These are phyloP conservation scores for Sitta carolinensis DNA, from an alignment of 2,797 vertebrate genomes.

Conservation along the genomic window DNA sequence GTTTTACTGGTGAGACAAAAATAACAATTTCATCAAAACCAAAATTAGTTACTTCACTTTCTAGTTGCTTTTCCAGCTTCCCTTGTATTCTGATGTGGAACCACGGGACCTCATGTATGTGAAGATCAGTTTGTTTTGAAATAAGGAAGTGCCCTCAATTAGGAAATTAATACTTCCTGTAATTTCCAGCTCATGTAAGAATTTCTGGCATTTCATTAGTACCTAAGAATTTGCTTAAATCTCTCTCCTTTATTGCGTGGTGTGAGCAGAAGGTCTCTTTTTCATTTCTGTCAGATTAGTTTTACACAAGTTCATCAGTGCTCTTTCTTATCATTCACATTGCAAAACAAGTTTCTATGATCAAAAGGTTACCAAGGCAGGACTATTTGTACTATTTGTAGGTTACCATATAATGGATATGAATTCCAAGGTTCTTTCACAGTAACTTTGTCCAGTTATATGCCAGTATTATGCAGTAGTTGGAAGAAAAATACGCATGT, in stretches of 20 bases:
- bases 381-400: background rate
- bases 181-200: background rate
- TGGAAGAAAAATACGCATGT: background rate
- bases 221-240: background rate
- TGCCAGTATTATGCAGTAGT: background rate
- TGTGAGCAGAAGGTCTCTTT: background rate
- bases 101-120: background rate
- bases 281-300: background rate
- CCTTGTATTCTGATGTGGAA: background rate
- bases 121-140: background rate
- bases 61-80: background rate
- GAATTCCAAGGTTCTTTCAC: background rate
- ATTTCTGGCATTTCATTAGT: background rate
- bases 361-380: background rate
- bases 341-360: background rate
- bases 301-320: background rate
- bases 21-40: slow-evolving; percentile 3
- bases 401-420: background rate
- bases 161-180: background rate
- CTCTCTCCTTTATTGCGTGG: accelerated
- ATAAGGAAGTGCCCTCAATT: background rate
- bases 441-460: background rate
- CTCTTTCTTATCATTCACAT: background rate
- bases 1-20: slow-evolving; percentile 6
- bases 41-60: background rate